Evolutionary conservation across 2,113 vertebrate species (phyloP).

Genomic region (Trinectes maculatus): DNA sequence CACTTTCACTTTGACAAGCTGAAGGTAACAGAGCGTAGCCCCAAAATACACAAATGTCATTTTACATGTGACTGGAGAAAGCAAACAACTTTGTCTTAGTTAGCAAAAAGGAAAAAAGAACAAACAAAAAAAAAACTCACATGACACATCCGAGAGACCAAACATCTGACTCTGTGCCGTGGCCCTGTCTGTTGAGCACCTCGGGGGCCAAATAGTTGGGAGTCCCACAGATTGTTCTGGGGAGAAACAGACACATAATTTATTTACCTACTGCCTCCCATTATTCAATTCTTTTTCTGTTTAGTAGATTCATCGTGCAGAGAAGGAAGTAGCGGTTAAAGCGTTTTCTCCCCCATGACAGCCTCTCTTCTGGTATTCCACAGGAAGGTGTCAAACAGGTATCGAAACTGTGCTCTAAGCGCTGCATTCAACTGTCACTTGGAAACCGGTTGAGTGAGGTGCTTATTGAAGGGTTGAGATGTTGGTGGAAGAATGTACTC

Average conservation of each 20-base stretch:
- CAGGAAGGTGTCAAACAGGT: constrained; percentile 59
- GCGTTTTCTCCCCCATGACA: background rate
- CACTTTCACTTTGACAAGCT: background rate
- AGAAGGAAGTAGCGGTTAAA: background rate
- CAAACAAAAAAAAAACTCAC: constrained; percentile 85
- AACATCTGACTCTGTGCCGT: constrained; percentile 93
- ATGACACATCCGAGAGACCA: constrained; percentile 99
- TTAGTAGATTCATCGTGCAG: background rate
- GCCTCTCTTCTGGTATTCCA: constrained; percentile 53
- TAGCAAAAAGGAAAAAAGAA: background rate
- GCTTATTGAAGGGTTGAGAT: constrained; percentile 15
- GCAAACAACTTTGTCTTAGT: background rate
- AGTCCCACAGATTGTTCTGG: constrained; percentile 98
- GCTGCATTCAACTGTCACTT: constrained; percentile 56
- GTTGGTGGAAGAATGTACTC: constrained; percentile 33
- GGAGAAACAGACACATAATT: background rate
- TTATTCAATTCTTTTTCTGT: background rate
- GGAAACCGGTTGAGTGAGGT: constrained; percentile 67
- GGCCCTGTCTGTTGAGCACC: constrained; percentile 95
- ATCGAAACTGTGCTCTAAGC: constrained; percentile 53
- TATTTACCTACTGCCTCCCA: background rate
- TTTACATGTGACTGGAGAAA: background rate
- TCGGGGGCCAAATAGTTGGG: constrained; percentile 99
- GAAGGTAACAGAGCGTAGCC: background rate
- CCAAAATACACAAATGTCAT: too few species aligned